These are phyloP conservation scores for Papilio helenus DNA, from an alignment of 1,140 invertebrate genomes.

Conservation along the genomic window DNA sequence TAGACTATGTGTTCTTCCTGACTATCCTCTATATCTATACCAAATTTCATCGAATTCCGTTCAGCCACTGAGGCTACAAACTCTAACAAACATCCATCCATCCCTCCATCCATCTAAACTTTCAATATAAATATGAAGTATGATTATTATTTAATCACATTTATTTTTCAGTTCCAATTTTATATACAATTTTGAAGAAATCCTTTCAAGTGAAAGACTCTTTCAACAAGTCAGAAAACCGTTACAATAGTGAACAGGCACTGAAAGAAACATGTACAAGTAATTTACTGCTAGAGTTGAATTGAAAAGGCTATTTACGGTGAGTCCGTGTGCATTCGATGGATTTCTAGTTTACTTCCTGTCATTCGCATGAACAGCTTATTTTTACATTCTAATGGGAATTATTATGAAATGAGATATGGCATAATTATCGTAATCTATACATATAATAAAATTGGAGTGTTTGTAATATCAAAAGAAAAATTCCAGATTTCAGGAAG, in stretches of 20 bases:
- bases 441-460: too few relatives aligned
- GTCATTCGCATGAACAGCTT: neutral
- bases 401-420: neutral
- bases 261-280: slow-evolving; percentile 3
- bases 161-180: neutral
- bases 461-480: too few relatives aligned
- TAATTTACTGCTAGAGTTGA: slow-evolving; percentile 6
- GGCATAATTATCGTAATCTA: too few relatives aligned
- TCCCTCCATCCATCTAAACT: too few relatives aligned
- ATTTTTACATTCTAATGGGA: neutral
- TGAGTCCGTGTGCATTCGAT: slow-evolving; percentile 3
- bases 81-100: too few relatives aligned
- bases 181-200: neutral
- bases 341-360: slow-evolving; percentile 21
- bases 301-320: slow-evolving; percentile 6
- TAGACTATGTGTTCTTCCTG: too few relatives aligned
- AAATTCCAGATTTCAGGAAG: too few relatives aligned
- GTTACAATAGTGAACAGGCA: neutral
- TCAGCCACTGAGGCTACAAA: too few relatives aligned
- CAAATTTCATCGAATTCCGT: too few relatives aligned
- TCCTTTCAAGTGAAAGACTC: neutral
- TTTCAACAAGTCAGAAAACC: neutral
- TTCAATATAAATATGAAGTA: too few relatives aligned
- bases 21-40: too few relatives aligned
- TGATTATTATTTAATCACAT: too few relatives aligned